Base-by-base conservation (phyloP, 2,113 vertebrate species). In the Microtus oregoni region DNA sequence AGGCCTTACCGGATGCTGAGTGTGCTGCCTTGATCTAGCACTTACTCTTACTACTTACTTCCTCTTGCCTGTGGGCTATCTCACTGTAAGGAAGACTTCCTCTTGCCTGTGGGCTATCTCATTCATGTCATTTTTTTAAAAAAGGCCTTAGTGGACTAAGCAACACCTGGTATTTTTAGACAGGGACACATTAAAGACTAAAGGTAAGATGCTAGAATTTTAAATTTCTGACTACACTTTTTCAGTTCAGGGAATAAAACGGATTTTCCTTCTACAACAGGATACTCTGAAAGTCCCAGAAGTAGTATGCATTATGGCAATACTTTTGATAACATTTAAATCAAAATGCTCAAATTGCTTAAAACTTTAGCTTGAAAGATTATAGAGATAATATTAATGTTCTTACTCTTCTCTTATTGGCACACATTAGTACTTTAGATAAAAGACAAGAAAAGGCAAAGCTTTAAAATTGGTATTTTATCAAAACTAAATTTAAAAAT, bases 261-360 rank as follows among this genome's bases (percentile, higher is more conserved):
- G 81, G 11, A 35, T 68, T 95, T 68, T 41, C 28, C 24, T 95
- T 72, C 88, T 89, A 63, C 24, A 73, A 28, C 52, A 90, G 72
- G 26, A 22, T 32, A 94, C 75, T 94, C 47, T 92, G 63, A 70
- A 96, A 86, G 86, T n/a, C 78, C 22, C 76, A 78, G 44, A 93
- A 93, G 65, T 65, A 50, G 73, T 52, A 44, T 15, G 47, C 85
- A 28, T 83, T 13, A 67, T 73, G 52, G 47, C 82, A 93, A 44
- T 92, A 92, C 83, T 92, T 94, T 77, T 93, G 24, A 70, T 89
- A 86, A 86, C 86, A 93, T 94, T 91, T 68, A 94, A 97, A 55
- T 85, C 26, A 83, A 96, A 95, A 68, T 78, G 41, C 7, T 92
- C 44, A 92, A 94, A 81, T 90, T 78, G 90, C 24, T 87, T 93